A percentile compares a stretch with the other conserved stretches of the same genome.
phyloP scores from a whole-genome alignment of 2,113 vertebrate species.

The Lanius ludovicianus region DNA sequence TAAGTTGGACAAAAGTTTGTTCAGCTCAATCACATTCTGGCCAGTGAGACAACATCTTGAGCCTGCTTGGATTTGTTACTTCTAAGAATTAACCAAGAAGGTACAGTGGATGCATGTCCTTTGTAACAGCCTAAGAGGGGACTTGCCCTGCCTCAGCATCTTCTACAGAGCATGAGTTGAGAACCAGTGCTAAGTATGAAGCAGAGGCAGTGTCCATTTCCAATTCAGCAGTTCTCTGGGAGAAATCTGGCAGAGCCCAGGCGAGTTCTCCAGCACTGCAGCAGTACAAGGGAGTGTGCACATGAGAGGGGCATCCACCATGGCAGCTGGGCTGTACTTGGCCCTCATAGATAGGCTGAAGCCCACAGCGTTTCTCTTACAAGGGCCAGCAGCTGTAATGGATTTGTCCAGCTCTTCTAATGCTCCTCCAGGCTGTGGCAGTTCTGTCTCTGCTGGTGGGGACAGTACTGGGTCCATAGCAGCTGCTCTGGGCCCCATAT shows the following conservation, averaged over 20 bases:
- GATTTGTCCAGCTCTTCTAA: neutral
- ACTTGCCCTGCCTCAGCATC: neutral
- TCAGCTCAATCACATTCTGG: neutral
- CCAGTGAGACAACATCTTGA: neutral
- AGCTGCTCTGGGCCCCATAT: neutral
- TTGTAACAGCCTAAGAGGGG: neutral
- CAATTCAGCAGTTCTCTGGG: neutral
- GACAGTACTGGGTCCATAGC: neutral
- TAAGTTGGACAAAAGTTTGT: neutral
- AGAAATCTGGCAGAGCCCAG: neutral
- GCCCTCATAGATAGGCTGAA: neutral
- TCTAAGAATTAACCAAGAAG: neutral
- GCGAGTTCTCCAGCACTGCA: neutral
- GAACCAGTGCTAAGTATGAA: neutral
- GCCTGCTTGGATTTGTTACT: neutral
- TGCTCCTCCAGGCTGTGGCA: neutral
- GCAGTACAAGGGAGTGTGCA: neutral
- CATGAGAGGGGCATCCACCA: neutral
- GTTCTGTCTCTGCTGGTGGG: neutral
- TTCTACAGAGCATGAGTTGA: neutral
- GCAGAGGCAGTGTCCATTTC: neutral
- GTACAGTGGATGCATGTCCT: neutral
- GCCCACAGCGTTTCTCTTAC: neutral
- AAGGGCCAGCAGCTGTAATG: rapidly evolving
- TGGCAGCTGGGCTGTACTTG: neutral